A percentile compares a stretch with the other conserved stretches of the same genome.
Conservation (phyloP, 2,113 vertebrate species). For the Paratilapia polleni region DNA sequence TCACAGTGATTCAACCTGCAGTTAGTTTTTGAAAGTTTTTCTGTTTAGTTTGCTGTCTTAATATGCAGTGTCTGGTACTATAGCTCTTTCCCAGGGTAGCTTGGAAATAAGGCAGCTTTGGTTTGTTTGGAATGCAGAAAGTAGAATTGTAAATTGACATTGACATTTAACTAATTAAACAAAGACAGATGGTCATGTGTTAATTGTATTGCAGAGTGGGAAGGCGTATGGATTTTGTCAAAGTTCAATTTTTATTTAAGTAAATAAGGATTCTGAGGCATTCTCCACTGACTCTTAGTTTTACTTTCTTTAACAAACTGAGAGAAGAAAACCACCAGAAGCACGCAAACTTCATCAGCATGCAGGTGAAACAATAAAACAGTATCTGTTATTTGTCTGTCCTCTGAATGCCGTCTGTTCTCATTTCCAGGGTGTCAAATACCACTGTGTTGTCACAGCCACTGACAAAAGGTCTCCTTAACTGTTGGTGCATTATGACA, state of each 20-base stretch:
- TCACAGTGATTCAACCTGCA: conserved; percentile 13
- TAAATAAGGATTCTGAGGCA: neutral
- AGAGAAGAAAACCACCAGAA: neutral
- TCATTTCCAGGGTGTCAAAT: neutral
- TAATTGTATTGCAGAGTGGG: neutral
- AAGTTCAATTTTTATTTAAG: neutral
- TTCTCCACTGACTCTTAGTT: neutral
- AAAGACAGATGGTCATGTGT: accelerated
- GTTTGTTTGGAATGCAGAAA: neutral
- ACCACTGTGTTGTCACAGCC: neutral
- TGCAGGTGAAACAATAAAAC: neutral
- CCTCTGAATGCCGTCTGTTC: neutral
- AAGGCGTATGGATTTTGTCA: neutral
- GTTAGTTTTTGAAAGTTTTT: conserved; percentile 2
- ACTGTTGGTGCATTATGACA: neutral
- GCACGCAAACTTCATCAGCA: neutral
- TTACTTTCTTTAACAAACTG: neutral
- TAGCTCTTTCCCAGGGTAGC: neutral
- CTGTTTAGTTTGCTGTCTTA: neutral
- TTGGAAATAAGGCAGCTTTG: neutral
- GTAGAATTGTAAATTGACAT: neutral
- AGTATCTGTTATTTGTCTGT: neutral
- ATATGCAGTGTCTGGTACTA: neutral
- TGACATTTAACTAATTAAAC: neutral
- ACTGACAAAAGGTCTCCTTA: neutral